Evolutionary conservation across 2,888 invertebrate species (phyloP), one percentile per base, ranked within the genome.

Genomic region (Acrobasis suavella): DNA sequence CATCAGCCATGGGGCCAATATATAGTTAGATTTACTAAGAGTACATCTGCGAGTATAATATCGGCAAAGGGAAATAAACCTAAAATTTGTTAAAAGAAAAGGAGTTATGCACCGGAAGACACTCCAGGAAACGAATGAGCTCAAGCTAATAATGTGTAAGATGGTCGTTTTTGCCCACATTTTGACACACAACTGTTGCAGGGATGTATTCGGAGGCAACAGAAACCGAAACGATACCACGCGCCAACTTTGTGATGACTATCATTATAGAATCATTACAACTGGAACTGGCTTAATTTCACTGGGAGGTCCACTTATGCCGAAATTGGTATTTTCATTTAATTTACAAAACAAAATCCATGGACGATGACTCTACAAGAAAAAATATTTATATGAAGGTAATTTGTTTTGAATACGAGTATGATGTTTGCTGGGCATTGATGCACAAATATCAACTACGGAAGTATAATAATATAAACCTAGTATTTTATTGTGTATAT

Each of bases 71-170:
- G 14, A 7, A 46, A 14, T 37, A 15, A 51, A 64, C 42, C n/a
- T 39, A 58, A 38, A 37, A 49, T 64, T 49, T 58, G 52, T 49
- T 15, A 50, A 60, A 63, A 22, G 55, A 49, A 58, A 22, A 58
- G 49, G 37, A 59, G 38, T 59, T 50, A 32, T 59, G 67, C 69
- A 69, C 78, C 81, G 84, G 83, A 83, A 81, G 80, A 71, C 70
- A 72, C 67, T 71, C 72, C 77, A 76, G 79, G 79, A 78, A 80
- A 73, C 73, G 72, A 72, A 67, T 68, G 66, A 72, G 70, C 70
- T 75, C 71, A 71, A 69, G 67, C 72, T 76, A 80, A 78, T 74
- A 73, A 76, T 69, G 69, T 69, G 67, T 60, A 60, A 54, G 55
- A 62, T 68, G 64, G 65, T 62, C 62, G 60, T 61, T 76, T 82